Base-by-base conservation (phyloP, 1,140 invertebrate species). In the Leguminivora glycinivorella region DNA sequence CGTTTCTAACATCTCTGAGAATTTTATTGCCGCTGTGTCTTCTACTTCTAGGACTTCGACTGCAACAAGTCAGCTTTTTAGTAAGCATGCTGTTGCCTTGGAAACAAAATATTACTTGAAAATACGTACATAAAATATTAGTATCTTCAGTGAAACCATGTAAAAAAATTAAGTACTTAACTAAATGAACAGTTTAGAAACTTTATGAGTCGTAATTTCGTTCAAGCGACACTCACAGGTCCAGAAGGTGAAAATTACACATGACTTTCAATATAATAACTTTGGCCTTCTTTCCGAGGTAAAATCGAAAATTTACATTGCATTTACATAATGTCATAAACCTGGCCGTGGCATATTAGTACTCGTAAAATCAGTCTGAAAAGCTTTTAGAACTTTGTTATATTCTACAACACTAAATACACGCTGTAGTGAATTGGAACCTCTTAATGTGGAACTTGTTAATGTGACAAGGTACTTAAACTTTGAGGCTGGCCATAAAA, bases 201-300 rank as follows among this genome's bases (percentile, higher is more conserved):
- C n/a, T 6, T n/a, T 17, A 43, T 12, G n/a, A 43, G 40, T 43
- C 5, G n/a, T 52, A 19, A 17, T 22, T 19, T 22, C 19, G 47
- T 52, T 19, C 19, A 52, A 10, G 19, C 47, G 47, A 52, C 22
- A 29, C n/a, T 29, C 26, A 17, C 24, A 6, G n/a, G n/a, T 29
- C 14, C 58, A 29, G n/a, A n/a, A n/a, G 58, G 58, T 63, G 58
- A 63, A 63, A 63, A 63, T 52, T 52, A 52, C 58, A 29, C 26
- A 7, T 63, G 25, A 29, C 31, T 63, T 29, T 7, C 58, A 29
- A 63, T 29, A 63, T 63, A 26, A 31, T 34, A 22, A 29, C 58
- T 63, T 63, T 63, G 58, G 10, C 58, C 58, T 63, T 26, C 58
- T 63, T 63, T 63, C 26, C 58, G 47, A 52, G 47, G 47, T 52